Conservation (phyloP, 2,113 vertebrate genomes). For the Anolis carolinensis region DNA sequence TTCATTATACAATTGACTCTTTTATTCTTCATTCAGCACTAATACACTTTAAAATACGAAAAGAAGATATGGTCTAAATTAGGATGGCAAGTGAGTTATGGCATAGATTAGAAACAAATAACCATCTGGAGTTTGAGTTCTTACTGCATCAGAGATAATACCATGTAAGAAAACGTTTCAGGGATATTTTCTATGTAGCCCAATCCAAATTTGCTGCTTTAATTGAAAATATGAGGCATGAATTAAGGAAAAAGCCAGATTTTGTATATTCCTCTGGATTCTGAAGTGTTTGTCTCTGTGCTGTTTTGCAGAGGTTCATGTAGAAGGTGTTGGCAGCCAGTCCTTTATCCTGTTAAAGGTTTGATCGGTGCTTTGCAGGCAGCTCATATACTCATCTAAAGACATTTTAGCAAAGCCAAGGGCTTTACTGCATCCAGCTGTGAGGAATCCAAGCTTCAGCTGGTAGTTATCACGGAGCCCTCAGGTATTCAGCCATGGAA, state of each 20-base stretch:
- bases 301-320: not conserved
- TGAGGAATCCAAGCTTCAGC: conserved; percentile 20
- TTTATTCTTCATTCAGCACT: not conserved
- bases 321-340: not conserved
- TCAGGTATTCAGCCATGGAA: conserved; percentile 12
- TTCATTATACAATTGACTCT: not conserved
- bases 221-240: not conserved
- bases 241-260: not conserved
- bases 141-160: not conserved
- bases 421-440: conserved; percentile 15
- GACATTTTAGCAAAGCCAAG: conserved; percentile 1
- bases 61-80: not conserved
- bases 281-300: not conserved
- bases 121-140: not conserved
- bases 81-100: not conserved
- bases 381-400: conserved; percentile 31
- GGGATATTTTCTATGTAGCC: not conserved
- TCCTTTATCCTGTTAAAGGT: not conserved
- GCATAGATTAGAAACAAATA: not conserved
- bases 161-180: not conserved
- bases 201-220: not conserved
- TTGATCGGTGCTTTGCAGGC: conserved; percentile 28
- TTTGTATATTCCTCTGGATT: not conserved
- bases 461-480: not conserved
- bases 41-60: not conserved